A percentile compares a stretch with the other conserved stretches of the same genome.
phyloP scores from a whole-genome alignment of 2,113 vertebrate genomes.

The Lagenorhynchus albirostris region DNA sequence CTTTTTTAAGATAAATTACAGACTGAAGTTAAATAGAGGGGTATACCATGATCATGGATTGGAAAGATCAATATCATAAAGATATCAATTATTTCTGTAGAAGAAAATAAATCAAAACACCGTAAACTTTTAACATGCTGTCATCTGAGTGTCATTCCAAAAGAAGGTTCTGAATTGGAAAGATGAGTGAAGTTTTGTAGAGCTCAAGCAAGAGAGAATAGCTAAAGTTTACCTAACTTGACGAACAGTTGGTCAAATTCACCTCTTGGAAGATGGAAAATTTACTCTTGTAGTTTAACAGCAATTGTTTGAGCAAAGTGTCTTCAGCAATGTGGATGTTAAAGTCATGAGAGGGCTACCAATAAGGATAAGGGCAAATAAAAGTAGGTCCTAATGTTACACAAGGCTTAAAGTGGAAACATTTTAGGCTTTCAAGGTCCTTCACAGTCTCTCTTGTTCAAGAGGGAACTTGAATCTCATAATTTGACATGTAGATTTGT shows the following conservation, averaged over 20 bases:
- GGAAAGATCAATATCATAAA: not conserved
- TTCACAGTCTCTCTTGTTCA: not conserved
- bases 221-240: not conserved
- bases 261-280: not conserved
- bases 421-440: not conserved
- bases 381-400: not conserved
- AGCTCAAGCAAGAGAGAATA: not conserved
- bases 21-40: not conserved
- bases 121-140: not conserved
- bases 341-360: not conserved
- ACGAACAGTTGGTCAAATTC: not conserved
- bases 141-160: not conserved
- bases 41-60: not conserved
- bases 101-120: not conserved
- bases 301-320: not conserved
- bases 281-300: not conserved
- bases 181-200: not conserved
- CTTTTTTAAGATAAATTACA: not conserved
- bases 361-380: not conserved
- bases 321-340: not conserved
- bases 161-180: not conserved
- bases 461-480: not conserved
- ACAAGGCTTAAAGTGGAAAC: not conserved
- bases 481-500: not conserved
- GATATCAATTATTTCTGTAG: not conserved